Conservation (phyloP, 2,113 vertebrate species). For the Oryzias curvinotus region DNA sequence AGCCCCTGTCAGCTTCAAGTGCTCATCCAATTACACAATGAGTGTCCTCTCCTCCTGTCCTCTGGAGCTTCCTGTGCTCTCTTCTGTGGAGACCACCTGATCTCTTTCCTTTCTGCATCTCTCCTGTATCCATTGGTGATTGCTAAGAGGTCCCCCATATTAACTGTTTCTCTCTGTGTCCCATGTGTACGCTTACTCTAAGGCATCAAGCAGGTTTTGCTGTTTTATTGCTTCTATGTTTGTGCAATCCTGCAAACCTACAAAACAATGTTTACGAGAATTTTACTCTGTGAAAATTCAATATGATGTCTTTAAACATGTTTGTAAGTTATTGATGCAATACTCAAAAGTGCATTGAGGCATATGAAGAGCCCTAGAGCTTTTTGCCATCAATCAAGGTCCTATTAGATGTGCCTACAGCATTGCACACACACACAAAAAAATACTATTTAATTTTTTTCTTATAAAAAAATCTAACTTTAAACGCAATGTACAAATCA, state of each 20-base stretch:
- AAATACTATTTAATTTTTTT: no score
- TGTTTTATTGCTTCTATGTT: not conserved
- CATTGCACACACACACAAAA: no score
- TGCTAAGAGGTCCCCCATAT: constrained; percentile 26
- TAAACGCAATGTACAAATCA: no score
- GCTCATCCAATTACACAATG: constrained; percentile 58
- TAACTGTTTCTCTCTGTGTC: constrained; percentile 15
- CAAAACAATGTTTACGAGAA: no score
- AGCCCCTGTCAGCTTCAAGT: constrained; percentile 51
- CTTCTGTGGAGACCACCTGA: constrained; percentile 37
- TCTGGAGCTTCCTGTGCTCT: constrained; percentile 26
- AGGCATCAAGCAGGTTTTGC: not conserved
- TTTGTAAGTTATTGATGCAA: no score
- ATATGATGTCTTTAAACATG: no score
- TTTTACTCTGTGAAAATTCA: no score
- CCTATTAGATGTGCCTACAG: no score
- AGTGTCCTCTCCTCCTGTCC: constrained; percentile 38
- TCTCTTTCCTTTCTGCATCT: constrained; percentile 22
- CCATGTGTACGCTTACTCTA: not conserved
- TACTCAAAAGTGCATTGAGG: not conserved
- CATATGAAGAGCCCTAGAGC: no score
- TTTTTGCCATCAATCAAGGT: no score
- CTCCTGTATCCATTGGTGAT: constrained; percentile 18
- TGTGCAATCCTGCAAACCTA: no score
- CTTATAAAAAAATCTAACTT: no score